Base-by-base conservation (phyloP, 1,140 invertebrate species). In the Atta texana region DNA sequence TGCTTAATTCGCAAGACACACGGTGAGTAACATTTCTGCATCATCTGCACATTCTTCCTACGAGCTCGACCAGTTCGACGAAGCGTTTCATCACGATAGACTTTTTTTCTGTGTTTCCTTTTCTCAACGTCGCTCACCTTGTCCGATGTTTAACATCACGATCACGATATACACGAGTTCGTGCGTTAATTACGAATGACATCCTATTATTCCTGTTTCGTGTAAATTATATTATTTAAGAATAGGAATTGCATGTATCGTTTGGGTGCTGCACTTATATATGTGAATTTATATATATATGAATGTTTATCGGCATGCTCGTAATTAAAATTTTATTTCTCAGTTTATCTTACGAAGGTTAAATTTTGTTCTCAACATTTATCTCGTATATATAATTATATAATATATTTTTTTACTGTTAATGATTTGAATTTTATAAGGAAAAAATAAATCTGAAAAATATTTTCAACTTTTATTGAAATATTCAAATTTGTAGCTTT, bases 41-140 rank as follows among this genome's bases (percentile, higher is more conserved):
- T n/a, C 18, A 8, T 72, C 51, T n/a, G 7, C 49, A 18, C 6
- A 31, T 12, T 61, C 21, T 44, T 55, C 34, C 6, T 8, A 39
- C 34, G 34, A 39, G 0, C 14, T 28, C 10, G 7, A n/a, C 21
- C 14, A 49, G 5, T 34, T 86, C 88, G 34, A 93, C 91, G 51
- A 89, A 4, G 82, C 80, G 86, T 88, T n/a, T 39, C 0, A 91
- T 87, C 90, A 77, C 16, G 90, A 88, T 34, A 28, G 80, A 12
- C 34, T 18, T 49, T n/a, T 85, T 34, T 90, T 34, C 14, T 7
- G 39, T 10, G 8, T 10, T 44, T 57, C 77, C 55, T 90, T 81
- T 87, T 88, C 90, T 53, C 14, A 12, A 51, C n/a, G 7, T 74
- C 1, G 10, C 49, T 72, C 28, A 57, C 14, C 39, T 49, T 80